Evolutionary conservation across 2,888 invertebrate species (phyloP), one percentile per base, ranked within the genome.

Genomic region (Orchesella flavescens): DNA sequence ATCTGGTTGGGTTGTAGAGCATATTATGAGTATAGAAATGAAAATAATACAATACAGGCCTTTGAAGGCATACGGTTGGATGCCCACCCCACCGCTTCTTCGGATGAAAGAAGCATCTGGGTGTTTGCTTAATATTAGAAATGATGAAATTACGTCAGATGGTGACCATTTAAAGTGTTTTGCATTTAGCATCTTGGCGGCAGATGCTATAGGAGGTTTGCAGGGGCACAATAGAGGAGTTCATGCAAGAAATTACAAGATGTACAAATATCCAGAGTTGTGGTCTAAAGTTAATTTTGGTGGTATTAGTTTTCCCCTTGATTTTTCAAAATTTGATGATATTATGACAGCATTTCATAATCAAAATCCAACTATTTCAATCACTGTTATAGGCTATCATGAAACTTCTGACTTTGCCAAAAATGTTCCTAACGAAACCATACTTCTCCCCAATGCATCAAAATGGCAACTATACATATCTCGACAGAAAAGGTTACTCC

Each of bases 1-100:
- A 71, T 55, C 55, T 1, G 72, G 57, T 5, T 72, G 72, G 57
- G 13, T n/a, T n/a, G 43, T 59, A 2, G 57, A 57, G 43, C 21
- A 43, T 9, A 72, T 72, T 9, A 1, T 12, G 3, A 17, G 17
- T 0, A 2, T 72, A 0, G 9, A 23, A 17, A 0, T 72, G 0
- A 57, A 57, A 0, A 17, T 72, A 10, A 3, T 72, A 2, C 17
- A 15, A 10, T 43, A 43, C 5, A 21, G 34, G 1, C 72, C 72
- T 5, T 19, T 72, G 1, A 72, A 59, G 12, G 15, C 57, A 15
- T 49, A 3, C 1, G 34, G 34, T 7, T 34, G 7, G 3, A 34
- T 34, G 34, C 34, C 34, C 3, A 34, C 34, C 7, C 34, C 34
- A 34, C 34, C 34, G 7, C 34, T 34, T 34, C 34, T 34, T 7